Conservation (phyloP, 2,797 vertebrate species). For the Pyrocephalus nanus region DNA sequence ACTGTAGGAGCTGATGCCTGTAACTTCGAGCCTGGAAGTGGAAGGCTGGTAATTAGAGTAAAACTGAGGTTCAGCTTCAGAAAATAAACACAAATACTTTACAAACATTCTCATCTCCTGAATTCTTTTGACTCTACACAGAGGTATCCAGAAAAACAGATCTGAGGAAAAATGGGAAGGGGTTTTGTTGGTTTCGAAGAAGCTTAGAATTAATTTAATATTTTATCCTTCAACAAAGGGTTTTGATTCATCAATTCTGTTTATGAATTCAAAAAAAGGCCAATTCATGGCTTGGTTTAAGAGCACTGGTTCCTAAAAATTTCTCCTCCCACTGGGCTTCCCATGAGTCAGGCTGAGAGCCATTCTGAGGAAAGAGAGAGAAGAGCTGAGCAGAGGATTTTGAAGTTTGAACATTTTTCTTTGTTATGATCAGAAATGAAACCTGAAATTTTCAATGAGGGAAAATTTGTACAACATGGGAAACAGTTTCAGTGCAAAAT, state of each 20-base stretch:
- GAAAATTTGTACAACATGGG: slow-evolving; percentile 57
- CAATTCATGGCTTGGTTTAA: background rate
- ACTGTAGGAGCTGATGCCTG: background rate
- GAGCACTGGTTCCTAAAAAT: background rate
- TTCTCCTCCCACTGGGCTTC: background rate
- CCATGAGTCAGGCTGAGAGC: background rate
- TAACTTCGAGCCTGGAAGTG: background rate
- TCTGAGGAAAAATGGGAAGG: background rate
- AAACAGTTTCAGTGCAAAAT: slow-evolving; percentile 44
- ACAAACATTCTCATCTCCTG: background rate
- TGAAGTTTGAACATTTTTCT: slow-evolving; percentile 35
- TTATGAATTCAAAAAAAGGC: background rate
- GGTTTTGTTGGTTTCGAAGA: background rate
- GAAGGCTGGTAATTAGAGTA: background rate
- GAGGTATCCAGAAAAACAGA: background rate
- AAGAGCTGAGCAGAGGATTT: background rate
- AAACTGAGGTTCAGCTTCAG: background rate
- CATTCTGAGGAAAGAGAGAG: background rate
- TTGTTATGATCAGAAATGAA: slow-evolving; percentile 47
- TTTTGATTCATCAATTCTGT: background rate
- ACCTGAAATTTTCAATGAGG: slow-evolving; percentile 56
- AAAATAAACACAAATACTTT: background rate
- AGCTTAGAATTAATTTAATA: background rate
- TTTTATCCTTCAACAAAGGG: background rate
- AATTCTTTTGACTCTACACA: background rate